These are phyloP conservation scores for Pagrus major DNA, from an alignment of 2,113 vertebrate species.

Conservation along the genomic window DNA sequence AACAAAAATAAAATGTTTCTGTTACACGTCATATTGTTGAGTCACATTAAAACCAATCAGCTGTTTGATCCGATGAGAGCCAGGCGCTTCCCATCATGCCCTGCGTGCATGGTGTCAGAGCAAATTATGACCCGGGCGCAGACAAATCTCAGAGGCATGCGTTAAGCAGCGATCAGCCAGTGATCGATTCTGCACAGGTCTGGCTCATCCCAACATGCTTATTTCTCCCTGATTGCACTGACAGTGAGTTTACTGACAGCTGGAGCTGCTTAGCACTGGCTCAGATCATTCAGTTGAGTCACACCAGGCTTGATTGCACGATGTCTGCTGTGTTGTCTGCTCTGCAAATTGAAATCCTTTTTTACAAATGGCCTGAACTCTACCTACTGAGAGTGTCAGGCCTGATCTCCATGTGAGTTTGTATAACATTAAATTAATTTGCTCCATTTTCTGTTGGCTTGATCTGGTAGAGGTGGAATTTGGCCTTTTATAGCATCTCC, in stretches of 20 bases:
- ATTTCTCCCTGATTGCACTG: background rate
- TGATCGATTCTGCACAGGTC: no score
- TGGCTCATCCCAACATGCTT: no score
- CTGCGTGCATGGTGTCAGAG: no score
- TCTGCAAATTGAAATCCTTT: background rate
- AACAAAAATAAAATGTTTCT: no score
- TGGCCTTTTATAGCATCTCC: background rate
- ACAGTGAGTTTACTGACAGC: background rate
- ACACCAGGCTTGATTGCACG: conserved; percentile 8
- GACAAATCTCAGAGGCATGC: no score
- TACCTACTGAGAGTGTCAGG: background rate
- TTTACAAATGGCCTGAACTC: background rate
- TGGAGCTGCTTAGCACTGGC: conserved; percentile 17
- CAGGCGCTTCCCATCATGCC: no score
- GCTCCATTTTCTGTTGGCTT: background rate
- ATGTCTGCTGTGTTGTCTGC: background rate
- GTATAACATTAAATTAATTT: background rate
- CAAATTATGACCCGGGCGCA: no score
- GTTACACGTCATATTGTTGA: no score
- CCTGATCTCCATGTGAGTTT: background rate
- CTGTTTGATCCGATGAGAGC: no score
- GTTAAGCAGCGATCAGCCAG: no score
- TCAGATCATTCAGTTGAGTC: conserved; percentile 19
- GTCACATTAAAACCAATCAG: no score
- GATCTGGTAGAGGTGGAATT: background rate